A percentile compares a stretch with the other conserved stretches of the same genome.
These are phyloP conservation scores for Hipparchia semele DNA, from an alignment of 2,888 invertebrate species.

Conservation along the genomic window DNA sequence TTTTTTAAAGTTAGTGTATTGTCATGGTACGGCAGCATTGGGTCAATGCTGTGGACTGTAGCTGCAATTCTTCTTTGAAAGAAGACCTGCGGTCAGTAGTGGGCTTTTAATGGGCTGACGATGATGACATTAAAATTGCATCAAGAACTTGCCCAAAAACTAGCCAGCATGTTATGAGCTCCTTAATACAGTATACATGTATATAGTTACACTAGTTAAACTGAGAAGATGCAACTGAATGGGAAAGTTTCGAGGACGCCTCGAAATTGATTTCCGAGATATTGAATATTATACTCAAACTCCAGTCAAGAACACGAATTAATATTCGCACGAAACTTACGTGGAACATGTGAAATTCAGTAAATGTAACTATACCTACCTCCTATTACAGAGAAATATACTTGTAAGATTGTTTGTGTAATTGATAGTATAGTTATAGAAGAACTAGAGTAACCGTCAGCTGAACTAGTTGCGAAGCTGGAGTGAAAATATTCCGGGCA, in stretches of 20 bases:
- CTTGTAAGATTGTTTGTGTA: no score
- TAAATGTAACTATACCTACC: neutral
- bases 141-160: neutral
- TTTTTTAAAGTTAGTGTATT: no score
- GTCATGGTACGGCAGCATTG: no score
- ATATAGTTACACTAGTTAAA: slow-evolving; percentile 19
- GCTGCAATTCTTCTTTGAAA: no score
- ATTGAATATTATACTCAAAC: slow-evolving; percentile 40
- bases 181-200: neutral
- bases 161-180: neutral
- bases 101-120: no score
- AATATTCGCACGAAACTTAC: slow-evolving; percentile 31
- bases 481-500: no score
- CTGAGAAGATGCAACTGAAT: slow-evolving; percentile 33
- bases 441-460: no score
- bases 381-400: neutral
- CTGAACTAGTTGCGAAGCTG: no score
- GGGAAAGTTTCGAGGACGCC: slow-evolving; percentile 39
- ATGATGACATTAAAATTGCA: no score
- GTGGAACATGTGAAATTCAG: slow-evolving; percentile 11
- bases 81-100: no score
- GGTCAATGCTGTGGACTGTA: no score
- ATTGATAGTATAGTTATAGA: no score
- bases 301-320: slow-evolving; percentile 29
- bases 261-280: slow-evolving; percentile 42